These are phyloP conservation scores for Ceuthmochares aereus DNA, from an alignment of 2,113 vertebrate genomes.

Conservation along the genomic window DNA sequence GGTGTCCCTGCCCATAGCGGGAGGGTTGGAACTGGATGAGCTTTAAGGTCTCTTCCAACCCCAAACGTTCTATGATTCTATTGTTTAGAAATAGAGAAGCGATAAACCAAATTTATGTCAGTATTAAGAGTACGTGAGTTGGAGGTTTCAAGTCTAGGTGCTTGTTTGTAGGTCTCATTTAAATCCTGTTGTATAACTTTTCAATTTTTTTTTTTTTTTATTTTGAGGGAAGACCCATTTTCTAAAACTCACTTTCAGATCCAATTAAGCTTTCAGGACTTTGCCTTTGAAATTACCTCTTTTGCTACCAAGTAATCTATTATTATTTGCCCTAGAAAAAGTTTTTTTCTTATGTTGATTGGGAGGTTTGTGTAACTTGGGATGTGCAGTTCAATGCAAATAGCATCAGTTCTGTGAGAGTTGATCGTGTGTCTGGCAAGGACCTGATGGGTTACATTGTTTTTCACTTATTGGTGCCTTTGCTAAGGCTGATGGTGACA, in stretches of 20 bases:
- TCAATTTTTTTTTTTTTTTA: neutral
- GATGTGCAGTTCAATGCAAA: neutral
- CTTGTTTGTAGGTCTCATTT: neutral
- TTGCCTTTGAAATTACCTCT: neutral
- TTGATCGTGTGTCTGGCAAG: neutral
- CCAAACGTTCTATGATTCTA: too few relatives aligned
- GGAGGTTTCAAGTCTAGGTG: neutral
- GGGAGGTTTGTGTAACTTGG: neutral
- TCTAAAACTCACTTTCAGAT: neutral
- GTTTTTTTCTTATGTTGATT: neutral
- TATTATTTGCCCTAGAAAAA: neutral
- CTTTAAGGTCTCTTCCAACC: too few relatives aligned
- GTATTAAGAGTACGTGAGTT: fast-evolving
- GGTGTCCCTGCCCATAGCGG: too few relatives aligned
- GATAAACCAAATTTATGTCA: neutral
- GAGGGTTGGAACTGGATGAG: too few relatives aligned
- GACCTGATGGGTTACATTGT: neutral
- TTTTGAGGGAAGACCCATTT: neutral
- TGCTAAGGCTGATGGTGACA: neutral
- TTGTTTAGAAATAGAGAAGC: neutral
- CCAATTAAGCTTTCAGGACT: neutral
- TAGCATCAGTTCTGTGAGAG: neutral
- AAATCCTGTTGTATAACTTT: neutral
- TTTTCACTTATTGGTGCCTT: neutral
- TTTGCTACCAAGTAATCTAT: neutral